These are phyloP conservation scores for Euphonia xanthogaster DNA, from an alignment of 2,797 vertebrate species.

Conservation along the genomic window DNA sequence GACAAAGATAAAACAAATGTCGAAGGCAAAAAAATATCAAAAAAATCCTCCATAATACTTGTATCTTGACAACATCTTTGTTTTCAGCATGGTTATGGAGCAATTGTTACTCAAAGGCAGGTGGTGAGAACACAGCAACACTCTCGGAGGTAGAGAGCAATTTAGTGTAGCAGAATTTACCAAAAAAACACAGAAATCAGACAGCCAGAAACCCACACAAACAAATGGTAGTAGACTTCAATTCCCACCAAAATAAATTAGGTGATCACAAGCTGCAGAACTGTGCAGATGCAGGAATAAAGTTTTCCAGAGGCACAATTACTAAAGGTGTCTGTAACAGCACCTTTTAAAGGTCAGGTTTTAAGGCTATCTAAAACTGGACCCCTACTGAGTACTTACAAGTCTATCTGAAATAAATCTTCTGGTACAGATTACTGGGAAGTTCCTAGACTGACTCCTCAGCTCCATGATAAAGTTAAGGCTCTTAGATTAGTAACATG, in stretches of 20 bases:
- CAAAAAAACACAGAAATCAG: not conserved
- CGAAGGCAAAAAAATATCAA: not conserved
- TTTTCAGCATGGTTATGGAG: not conserved
- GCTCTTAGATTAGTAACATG: not conserved
- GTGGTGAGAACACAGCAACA: not conserved
- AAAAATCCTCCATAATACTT: not conserved
- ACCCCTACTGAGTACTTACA: not conserved
- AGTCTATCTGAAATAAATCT: not conserved
- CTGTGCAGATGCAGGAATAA: not conserved
- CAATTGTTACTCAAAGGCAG: not conserved
- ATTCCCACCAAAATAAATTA: not conserved
- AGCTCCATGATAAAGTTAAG: not conserved
- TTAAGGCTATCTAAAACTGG: not conserved
- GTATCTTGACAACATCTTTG: not conserved
- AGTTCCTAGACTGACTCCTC: not conserved
- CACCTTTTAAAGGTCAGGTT: conserved; percentile 22
- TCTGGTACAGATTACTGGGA: not conserved
- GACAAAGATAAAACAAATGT: not conserved
- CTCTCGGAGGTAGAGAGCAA: not conserved
- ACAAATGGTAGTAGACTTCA: not conserved
- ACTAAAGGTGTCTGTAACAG: not conserved
- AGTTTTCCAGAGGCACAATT: not conserved
- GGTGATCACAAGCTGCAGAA: not conserved
- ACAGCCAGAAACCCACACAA: not conserved
- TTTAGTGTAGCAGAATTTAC: not conserved